phyloP scores from a whole-genome alignment of 2,888 invertebrate genomes.

The Alitta virens region DNA sequence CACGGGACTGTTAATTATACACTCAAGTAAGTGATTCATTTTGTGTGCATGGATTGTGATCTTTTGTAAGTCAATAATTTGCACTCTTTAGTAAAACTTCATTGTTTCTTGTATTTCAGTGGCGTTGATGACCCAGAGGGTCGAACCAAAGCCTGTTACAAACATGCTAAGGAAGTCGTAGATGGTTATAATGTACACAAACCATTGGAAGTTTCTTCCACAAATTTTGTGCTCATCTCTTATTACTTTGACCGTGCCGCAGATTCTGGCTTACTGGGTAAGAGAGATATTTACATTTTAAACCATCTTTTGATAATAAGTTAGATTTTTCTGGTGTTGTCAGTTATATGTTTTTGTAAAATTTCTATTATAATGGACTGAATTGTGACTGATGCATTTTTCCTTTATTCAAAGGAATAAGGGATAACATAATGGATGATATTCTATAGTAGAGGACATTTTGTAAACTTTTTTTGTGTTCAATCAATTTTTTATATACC shows the following conservation, averaged over 20 bases:
- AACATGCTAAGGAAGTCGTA: conserved; percentile 22
- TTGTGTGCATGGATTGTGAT: not conserved
- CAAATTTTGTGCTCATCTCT: conserved; percentile 80
- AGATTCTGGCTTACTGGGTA: conserved; percentile 75
- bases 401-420: too few relatives aligned
- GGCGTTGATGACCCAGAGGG: not conserved
- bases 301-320: not conserved
- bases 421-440: too few relatives aligned
- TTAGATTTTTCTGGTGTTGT: not conserved
- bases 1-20: conserved; percentile 73
- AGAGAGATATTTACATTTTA: conserved; percentile 8
- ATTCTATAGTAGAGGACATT: too few relatives aligned
- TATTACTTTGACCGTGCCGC: conserved; percentile 92
- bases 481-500: too few relatives aligned
- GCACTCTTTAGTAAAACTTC: too few relatives aligned
- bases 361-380: too few relatives aligned
- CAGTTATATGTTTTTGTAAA: too few relatives aligned
- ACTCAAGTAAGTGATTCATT: not conserved
- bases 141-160: conserved; percentile 21
- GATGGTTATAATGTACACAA: conserved; percentile 51
- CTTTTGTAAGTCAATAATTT: not conserved
- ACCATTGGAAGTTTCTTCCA: conserved; percentile 63
- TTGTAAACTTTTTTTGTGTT: too few relatives aligned
- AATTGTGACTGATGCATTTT: too few relatives aligned
- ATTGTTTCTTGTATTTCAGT: not conserved